These are phyloP conservation scores for Falco peregrinus DNA, from an alignment of 2,797 vertebrate species.

Conservation along the genomic window DNA sequence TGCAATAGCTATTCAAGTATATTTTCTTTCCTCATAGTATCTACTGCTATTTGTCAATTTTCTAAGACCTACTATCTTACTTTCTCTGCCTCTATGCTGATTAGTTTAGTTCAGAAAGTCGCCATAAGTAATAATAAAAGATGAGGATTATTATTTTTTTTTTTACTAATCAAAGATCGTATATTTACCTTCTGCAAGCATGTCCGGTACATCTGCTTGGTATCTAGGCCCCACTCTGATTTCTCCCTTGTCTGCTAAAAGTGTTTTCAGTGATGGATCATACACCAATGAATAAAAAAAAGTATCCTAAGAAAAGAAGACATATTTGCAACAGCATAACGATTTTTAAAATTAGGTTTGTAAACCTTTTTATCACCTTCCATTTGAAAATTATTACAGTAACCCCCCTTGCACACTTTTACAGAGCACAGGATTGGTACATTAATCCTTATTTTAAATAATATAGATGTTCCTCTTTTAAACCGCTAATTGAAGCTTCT, in stretches of 20 bases:
- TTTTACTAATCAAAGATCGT: neutral
- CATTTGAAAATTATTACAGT: neutral
- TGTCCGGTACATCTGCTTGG: slow-evolving; percentile 96
- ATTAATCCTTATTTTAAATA: neutral
- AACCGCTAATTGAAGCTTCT: neutral
- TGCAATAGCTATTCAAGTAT: neutral
- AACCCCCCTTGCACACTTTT: neutral
- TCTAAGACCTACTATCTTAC: neutral
- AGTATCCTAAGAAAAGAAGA: slow-evolving; percentile 82
- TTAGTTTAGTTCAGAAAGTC: neutral
- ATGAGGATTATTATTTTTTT: neutral
- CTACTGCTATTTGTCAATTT: neutral
- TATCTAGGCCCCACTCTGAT: slow-evolving; percentile 96
- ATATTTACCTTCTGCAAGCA: slow-evolving; percentile 90
- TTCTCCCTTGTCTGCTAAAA: slow-evolving; percentile 96
- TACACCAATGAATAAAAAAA: slow-evolving; percentile 99
- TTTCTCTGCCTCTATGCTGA: neutral
- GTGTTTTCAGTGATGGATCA: slow-evolving; percentile 95
- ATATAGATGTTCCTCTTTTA: neutral
- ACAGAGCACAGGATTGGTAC: neutral
- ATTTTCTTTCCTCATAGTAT: neutral
- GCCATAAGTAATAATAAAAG: neutral
- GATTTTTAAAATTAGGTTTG: neutral
- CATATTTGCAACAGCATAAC: neutral
- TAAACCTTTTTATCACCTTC: neutral